Conservation (phyloP, 1,140 invertebrate genomes). For the Elysia chlorotica region DNA sequence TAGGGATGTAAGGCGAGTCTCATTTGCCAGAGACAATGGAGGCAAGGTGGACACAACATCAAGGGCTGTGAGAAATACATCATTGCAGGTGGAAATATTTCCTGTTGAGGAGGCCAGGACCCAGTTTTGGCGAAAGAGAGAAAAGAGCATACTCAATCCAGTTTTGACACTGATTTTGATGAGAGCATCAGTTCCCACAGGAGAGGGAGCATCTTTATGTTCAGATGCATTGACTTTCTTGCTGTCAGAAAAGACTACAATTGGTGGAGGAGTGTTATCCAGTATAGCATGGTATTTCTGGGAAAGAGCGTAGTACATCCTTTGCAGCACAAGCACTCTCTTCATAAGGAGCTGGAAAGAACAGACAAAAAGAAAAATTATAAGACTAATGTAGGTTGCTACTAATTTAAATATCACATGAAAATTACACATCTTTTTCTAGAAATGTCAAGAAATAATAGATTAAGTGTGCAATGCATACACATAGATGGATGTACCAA, state of each 20-base stretch:
- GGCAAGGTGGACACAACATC: constrained; percentile 68
- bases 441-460: no score
- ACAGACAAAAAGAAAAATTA: no score
- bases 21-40: constrained; percentile 69
- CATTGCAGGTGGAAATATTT: constrained; percentile 65
- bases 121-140: constrained; percentile 70
- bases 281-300: constrained; percentile 65
- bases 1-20: constrained; percentile 67
- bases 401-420: no score
- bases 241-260: constrained; percentile 10
- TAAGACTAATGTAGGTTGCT: no score
- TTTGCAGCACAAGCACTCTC: constrained; percentile 68
- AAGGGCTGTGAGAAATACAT: constrained; percentile 69
- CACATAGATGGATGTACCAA: not conserved
- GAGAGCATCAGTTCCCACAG: constrained; percentile 66
- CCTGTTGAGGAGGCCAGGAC: constrained; percentile 44
- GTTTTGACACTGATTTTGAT: constrained; percentile 72
- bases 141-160: constrained; percentile 70
- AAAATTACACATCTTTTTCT: no score
- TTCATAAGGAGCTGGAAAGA: constrained; percentile 63
- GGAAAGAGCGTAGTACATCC: constrained; percentile 69
- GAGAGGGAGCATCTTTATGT: not conserved
- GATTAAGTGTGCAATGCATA: no score
- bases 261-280: constrained; percentile 1
- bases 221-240: constrained; percentile 9